Conservation (phyloP, 2,113 vertebrate species). For the Melanerpes aurifrons region DNA sequence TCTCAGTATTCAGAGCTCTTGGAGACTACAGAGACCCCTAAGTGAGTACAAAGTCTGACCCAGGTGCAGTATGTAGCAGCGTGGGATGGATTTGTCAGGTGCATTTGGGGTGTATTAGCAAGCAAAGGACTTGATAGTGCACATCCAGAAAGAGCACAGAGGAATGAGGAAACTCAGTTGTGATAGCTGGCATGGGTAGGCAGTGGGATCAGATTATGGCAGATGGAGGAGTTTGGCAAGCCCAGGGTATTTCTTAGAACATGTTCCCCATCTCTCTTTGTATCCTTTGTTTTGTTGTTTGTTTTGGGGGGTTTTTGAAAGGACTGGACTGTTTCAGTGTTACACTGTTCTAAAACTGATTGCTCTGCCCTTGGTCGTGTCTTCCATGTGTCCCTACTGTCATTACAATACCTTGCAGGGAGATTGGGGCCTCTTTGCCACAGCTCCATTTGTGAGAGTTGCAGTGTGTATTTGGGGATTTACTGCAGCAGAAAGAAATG, state of each 20-base stretch:
- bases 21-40: conserved; percentile 97
- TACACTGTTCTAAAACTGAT: not conserved
- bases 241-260: not conserved
- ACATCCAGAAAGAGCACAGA: not conserved
- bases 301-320: not conserved
- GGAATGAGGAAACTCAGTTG: not conserved
- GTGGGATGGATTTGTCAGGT: not conserved
- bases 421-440: not conserved
- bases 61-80: not conserved
- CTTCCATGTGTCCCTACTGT: not conserved
- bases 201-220: not conserved
- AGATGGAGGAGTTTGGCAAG: not conserved
- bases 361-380: not conserved
- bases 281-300: not conserved
- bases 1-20: conserved; percentile 98
- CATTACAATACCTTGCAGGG: not conserved
- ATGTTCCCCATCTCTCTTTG: not conserved
- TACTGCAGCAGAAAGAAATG: not conserved
- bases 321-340: not conserved
- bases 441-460: not conserved
- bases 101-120: too few species aligned
- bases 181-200: not conserved
- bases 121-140: not conserved
- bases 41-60: conserved; percentile 82
- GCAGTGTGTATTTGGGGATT: not conserved